These are phyloP conservation scores for Columba livia DNA, from an alignment of 2,113 vertebrate species.

Conservation along the genomic window DNA sequence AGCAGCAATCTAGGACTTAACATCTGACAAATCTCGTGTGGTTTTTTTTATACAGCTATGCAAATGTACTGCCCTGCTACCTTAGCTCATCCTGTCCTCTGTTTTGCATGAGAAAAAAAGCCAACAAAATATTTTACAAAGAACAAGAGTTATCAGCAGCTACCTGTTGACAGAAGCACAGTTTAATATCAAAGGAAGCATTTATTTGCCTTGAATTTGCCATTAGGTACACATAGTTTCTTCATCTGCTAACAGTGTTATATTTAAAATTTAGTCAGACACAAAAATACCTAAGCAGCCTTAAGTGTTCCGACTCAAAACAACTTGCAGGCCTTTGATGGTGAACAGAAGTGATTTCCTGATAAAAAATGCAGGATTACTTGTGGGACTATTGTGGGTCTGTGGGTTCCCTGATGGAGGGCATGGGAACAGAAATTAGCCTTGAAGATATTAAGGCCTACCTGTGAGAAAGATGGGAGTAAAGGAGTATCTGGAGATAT, in stretches of 20 bases:
- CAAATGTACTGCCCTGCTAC: not conserved
- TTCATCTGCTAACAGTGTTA: not conserved
- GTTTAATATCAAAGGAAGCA: not conserved
- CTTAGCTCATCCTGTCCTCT: not conserved
- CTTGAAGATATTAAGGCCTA: too few relatives aligned
- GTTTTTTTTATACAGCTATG: not conserved
- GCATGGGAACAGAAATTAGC: too few relatives aligned
- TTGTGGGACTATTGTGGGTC: not conserved
- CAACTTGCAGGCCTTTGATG: not conserved
- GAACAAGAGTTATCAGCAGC: not conserved
- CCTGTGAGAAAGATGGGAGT: too few relatives aligned
- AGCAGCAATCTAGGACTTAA: not conserved
- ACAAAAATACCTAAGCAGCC: not conserved
- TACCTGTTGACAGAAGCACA: not conserved
- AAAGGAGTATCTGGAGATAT: too few relatives aligned
- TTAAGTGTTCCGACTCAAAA: not conserved
- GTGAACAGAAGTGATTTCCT: not conserved
- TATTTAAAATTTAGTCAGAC: not conserved
- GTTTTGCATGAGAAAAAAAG: not conserved
- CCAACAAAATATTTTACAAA: not conserved
- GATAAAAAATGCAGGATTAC: not conserved
- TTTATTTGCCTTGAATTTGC: not conserved
- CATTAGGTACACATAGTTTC: not conserved
- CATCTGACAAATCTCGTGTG: not conserved
- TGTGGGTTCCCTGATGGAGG: too few relatives aligned